Base-by-base conservation (phyloP, 2,888 invertebrate species). In the Campaea margaritaria region DNA sequence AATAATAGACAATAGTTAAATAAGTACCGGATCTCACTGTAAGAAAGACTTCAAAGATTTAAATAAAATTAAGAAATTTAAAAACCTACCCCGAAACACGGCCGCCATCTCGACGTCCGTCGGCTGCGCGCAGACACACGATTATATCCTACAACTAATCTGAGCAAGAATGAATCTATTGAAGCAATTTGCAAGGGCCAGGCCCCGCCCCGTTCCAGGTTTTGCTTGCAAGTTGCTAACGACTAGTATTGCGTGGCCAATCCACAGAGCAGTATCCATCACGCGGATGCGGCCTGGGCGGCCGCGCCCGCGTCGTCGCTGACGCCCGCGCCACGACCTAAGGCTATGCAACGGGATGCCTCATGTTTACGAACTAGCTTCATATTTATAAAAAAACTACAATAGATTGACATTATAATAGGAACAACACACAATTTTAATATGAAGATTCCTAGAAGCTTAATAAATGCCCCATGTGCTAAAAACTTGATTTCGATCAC, bases 41-140 rank as follows among this genome's bases (percentile, higher is more conserved):
- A n/a, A n/a, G n/a, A n/a, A n/a, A n/a, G n/a, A n/a, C 27, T 27
- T 27, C 4, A 27, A 27, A 27, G 4, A 27, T 27, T 27, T 27
- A 5, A 27, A 7, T 27, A 7, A 2, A 31, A 31, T 31, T 1
- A 36, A 31, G 4, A 36, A 36, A n/a, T 36, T 1, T n/a, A 36
- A 42, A n/a, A 42, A 50, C 50, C 14, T 28, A 42, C 42, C 15
- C 28, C 42, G 42, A 12, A 39, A 7, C 0, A 2, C 3, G 10
- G 34, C 0, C 34, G 14, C 46, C 46, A 46, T 47, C 47, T 47
- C 11, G 7, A 47, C 15, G 47, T 47, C 28, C 21, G 16, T 13
- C 13, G 31, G 10, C 36, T 16, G 9, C 28, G 21, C 12, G 21
- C 14, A 0, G n/a, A 0, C 45, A 46, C 45, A 28, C 2, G 13